Conservation (phyloP, 2,888 invertebrate species). For the Dione vanillae region DNA sequence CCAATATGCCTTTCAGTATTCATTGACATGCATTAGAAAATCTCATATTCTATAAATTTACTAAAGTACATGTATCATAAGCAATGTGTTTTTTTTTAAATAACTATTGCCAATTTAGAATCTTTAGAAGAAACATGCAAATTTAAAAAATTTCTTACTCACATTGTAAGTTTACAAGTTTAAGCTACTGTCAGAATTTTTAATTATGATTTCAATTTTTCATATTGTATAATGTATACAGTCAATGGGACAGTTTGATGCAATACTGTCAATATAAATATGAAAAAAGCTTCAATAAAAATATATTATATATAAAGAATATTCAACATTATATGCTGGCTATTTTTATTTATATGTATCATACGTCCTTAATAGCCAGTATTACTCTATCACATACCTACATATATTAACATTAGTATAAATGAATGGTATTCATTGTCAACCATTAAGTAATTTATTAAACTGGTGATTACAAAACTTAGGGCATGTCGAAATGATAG, state of each 20-base stretch:
- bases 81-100: neutral
- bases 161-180: constrained; percentile 5
- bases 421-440: neutral
- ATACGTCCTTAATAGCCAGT: constrained; percentile 9
- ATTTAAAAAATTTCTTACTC: neutral
- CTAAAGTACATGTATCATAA: neutral
- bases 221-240: too few relatives aligned
- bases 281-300: neutral
- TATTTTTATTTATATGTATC: neutral
- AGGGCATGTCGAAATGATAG: neutral
- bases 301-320: constrained; percentile 15
- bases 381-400: constrained; percentile 13
- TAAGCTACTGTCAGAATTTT: too few relatives aligned
- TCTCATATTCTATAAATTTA: neutral
- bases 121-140: neutral
- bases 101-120: neutral
- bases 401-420: neutral
- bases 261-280: neutral
- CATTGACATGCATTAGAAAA: neutral
- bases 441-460: neutral
- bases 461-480: neutral
- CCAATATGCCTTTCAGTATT: neutral
- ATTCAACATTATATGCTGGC: constrained; percentile 5
- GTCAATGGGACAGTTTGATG: neutral
- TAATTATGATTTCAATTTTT: too few relatives aligned